These are phyloP conservation scores for Ferdinandea cuprea DNA, from an alignment of 2,888 invertebrate genomes.

Conservation along the genomic window DNA sequence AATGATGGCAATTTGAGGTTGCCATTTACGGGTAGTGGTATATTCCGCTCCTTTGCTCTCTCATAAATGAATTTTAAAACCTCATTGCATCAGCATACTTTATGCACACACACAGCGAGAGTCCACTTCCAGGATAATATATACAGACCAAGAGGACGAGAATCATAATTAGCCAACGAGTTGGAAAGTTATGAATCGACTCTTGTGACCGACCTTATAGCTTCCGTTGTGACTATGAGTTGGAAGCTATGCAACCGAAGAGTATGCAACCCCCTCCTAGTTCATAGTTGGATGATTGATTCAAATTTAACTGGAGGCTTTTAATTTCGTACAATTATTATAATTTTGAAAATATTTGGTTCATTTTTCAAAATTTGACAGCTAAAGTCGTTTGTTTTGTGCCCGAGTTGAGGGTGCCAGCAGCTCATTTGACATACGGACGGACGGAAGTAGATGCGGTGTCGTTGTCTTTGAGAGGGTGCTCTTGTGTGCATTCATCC, in stretches of 20 bases:
- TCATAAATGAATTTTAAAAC: constrained; percentile 74
- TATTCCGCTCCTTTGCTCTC: constrained; percentile 35
- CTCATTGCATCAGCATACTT: constrained; percentile 42
- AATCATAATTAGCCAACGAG: constrained; percentile 72
- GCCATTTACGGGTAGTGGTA: constrained; percentile 22
- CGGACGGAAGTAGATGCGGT: constrained; percentile 19
- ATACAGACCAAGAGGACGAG: constrained; percentile 25
- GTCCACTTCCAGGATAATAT: constrained; percentile 1
- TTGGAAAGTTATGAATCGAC: constrained; percentile 74
- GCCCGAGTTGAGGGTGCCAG: neutral
- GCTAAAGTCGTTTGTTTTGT: constrained; percentile 57
- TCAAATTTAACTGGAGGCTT: constrained; percentile 71
- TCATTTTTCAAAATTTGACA: constrained; percentile 77
- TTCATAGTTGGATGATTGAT: constrained; percentile 59
- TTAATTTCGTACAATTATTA: constrained; percentile 74
- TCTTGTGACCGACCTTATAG: constrained; percentile 52
- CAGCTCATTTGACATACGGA: constrained; percentile 1
- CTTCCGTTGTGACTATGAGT: constrained; percentile 10
- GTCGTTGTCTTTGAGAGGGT: constrained; percentile 19
- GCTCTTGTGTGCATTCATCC: constrained; percentile 29
- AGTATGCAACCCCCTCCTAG: neutral
- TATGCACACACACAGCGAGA: neutral
- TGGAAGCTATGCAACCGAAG: constrained; percentile 4
- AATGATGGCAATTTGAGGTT: constrained; percentile 72
- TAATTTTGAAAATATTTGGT: constrained; percentile 72